Conservation (phyloP, 2,888 invertebrate species). For the Cerastis rubricosa region DNA sequence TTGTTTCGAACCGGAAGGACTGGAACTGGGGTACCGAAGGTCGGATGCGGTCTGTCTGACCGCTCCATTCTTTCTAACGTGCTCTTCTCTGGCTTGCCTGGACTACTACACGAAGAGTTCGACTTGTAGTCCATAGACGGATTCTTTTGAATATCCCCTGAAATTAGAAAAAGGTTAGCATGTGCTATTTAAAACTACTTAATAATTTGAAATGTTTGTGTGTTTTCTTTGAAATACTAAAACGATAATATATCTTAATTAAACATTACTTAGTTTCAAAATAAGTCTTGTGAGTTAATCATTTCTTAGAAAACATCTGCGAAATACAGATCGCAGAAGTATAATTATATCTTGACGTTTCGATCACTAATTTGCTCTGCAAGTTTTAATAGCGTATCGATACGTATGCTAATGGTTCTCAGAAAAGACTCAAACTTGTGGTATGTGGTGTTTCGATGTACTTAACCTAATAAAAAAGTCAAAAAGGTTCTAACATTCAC, state of each 20-base stretch:
- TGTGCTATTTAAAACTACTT: neutral
- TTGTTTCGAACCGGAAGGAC: slow-evolving; percentile 94
- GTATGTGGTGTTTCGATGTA: slow-evolving; percentile 23
- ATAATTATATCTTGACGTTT: neutral
- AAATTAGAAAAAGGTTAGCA: slow-evolving; percentile 69
- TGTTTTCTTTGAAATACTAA: neutral
- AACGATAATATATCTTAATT: neutral
- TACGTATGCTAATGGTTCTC: neutral
- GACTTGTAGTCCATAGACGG: slow-evolving; percentile 97
- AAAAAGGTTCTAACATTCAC: slow-evolving; percentile 80
- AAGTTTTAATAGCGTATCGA: neutral
- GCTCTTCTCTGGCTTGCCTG: slow-evolving; percentile 91
- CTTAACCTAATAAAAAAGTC: slow-evolving; percentile 46
- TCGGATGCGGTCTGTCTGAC: slow-evolving; percentile 92
- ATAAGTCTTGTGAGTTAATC: neutral
- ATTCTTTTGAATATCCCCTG: slow-evolving; percentile 97
- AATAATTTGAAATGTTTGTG: neutral
- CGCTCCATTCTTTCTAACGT: slow-evolving; percentile 89
- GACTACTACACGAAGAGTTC: slow-evolving; percentile 96
- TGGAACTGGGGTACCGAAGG: slow-evolving; percentile 93
- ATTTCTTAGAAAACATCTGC: neutral
- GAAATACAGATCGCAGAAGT: neutral
- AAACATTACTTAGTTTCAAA: neutral
- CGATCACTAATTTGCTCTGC: neutral
- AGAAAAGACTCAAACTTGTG: neutral